A percentile compares a stretch with the other conserved stretches of the same genome.
Evolutionary conservation across 1,140 invertebrate genomes (phyloP).

Genomic region (Mylabris phalerata): DNA sequence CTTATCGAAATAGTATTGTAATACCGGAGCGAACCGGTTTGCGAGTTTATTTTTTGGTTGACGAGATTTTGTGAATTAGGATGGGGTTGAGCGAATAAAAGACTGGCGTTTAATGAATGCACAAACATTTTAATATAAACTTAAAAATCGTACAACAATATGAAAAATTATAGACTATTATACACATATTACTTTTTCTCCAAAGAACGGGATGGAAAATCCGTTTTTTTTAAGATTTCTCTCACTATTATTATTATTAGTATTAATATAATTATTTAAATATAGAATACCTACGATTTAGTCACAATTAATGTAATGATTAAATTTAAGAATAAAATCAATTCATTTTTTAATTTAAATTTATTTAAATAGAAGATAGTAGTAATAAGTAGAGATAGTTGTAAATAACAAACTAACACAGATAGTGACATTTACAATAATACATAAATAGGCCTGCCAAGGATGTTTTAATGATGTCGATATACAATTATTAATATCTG

Average conservation of each 20-base stretch:
- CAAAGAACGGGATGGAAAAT: constrained; percentile 52
- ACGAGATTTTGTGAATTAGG: background rate
- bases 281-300: constrained; percentile 38
- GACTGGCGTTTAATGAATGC: constrained; percentile 43
- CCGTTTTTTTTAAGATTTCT: constrained; percentile 43
- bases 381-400: background rate
- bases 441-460: constrained; percentile 31
- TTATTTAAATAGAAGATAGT: too few species aligned
- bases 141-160: constrained; percentile 77
- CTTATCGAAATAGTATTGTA: too few species aligned
- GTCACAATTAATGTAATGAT: constrained; percentile 32
- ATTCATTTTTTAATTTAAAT: too few species aligned
- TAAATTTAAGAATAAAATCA: constrained; percentile 25
- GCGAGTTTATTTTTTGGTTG: too few species aligned
- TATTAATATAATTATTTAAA: constrained; percentile 27
- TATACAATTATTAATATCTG: too few species aligned
- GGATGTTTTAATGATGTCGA: background rate
- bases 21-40: too few species aligned
- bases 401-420: constrained; percentile 41
- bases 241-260: constrained; percentile 45
- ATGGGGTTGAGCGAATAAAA: constrained; percentile 7
- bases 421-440: constrained; percentile 37
- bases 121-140: constrained; percentile 77
- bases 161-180: constrained; percentile 71
- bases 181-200: constrained; percentile 50